These are phyloP conservation scores for Meloidogyne floridensis DNA, from an alignment of 1,140 invertebrate species.

Conservation along the genomic window DNA sequence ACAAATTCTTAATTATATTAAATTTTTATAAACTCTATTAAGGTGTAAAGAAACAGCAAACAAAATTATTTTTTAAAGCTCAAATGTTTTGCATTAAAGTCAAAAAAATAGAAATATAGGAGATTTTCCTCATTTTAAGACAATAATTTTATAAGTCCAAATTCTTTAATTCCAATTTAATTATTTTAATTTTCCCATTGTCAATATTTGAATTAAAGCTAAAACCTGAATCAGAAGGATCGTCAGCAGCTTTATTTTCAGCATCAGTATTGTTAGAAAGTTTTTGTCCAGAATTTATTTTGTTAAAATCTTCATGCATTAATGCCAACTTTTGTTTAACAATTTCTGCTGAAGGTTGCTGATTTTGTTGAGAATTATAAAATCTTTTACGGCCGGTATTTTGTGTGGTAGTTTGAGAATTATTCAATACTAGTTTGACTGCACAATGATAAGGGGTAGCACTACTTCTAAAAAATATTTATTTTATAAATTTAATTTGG, in stretches of 20 bases:
- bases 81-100: too few species aligned
- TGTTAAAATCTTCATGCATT: conserved; percentile 19
- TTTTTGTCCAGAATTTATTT: conserved; percentile 26
- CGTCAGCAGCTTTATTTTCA: background rate
- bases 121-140: too few species aligned
- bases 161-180: too few species aligned
- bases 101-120: background rate
- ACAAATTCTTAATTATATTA: conserved; percentile 29
- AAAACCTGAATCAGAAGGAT: conserved; percentile 1
- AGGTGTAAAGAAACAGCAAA: too few species aligned
- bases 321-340: conserved; percentile 21
- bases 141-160: too few species aligned
- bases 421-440: conserved; percentile 39
- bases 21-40: background rate
- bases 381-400: background rate
- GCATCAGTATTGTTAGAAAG: background rate
- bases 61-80: too few species aligned
- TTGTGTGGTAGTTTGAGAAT: conserved; percentile 10
- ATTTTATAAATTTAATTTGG: too few species aligned
- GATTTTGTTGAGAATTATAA: conserved; percentile 6
- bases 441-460: conserved; percentile 48
- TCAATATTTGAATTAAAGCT: too few species aligned
- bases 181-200: too few species aligned
- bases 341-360: conserved; percentile 20
- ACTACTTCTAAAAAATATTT: conserved; percentile 35